phyloP scores from a whole-genome alignment of 92 coral and sea anemone species.

The Epizoanthus illoricatus region DNA sequence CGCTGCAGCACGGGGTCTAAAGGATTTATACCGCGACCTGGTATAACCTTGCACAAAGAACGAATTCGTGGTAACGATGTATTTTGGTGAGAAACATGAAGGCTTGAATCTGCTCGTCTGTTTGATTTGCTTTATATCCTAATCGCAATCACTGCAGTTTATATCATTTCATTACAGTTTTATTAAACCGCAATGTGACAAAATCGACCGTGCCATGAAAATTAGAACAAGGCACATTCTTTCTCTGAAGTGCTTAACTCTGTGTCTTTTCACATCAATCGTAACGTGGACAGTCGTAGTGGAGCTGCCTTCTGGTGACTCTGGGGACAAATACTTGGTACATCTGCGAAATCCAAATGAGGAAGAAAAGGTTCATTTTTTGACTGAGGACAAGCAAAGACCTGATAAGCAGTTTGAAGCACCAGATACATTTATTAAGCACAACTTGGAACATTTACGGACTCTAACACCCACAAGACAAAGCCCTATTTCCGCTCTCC shows the following conservation, averaged over 20 bases:
- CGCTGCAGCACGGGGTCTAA: too few species aligned
- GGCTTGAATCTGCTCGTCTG: background rate
- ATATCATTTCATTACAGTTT: background rate
- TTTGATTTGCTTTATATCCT: background rate
- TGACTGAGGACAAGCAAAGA: background rate
- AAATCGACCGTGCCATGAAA: background rate
- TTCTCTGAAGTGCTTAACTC: background rate
- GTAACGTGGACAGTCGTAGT: conserved; percentile 4
- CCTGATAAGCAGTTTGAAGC: background rate
- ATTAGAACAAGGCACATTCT: background rate
- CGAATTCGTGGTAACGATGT: too few species aligned
- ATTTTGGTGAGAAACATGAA: background rate
- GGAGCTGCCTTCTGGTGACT: background rate
- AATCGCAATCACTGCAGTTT: background rate
- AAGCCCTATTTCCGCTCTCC: background rate
- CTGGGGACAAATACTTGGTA: background rate
- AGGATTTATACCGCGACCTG: too few species aligned
- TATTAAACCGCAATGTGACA: background rate
- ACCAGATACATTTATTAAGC: background rate
- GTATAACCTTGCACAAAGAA: too few species aligned
- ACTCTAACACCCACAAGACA: background rate
- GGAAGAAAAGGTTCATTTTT: background rate
- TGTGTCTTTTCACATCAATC: background rate
- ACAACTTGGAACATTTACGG: background rate
- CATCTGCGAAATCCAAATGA: background rate